phyloP scores from a whole-genome alignment of 2,113 vertebrate genomes.

The Ceyx cyanopectus region DNA sequence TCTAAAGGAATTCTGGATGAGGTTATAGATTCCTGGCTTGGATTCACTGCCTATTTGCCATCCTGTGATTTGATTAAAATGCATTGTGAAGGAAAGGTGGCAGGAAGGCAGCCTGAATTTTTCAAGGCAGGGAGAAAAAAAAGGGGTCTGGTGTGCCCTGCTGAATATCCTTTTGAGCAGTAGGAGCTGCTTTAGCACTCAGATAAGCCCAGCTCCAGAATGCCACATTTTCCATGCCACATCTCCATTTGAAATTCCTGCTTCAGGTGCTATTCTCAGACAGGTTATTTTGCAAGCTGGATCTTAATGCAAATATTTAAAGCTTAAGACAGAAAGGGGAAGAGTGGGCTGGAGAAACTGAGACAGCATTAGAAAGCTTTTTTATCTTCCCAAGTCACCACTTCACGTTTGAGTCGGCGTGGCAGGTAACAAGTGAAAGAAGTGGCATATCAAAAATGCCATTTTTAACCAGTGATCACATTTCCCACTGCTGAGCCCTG shows the following conservation, averaged over 20 bases:
- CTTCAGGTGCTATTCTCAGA: slow-evolving; percentile 1
- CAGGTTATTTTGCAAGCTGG: not conserved
- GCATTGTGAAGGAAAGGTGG: not conserved
- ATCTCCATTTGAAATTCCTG: slow-evolving; percentile 28
- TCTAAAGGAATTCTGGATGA: not conserved
- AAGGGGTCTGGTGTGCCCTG: not conserved
- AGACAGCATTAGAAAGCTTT: not conserved
- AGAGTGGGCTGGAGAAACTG: not conserved
- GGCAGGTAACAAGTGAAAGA: not conserved
- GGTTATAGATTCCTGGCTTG: slow-evolving; percentile 6
- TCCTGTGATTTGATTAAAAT: slow-evolving; percentile 34
- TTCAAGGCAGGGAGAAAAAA: not conserved
- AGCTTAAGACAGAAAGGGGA: not conserved
- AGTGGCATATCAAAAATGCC: not conserved
- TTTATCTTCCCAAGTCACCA: slow-evolving; percentile 1
- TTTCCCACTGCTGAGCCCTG: not conserved
- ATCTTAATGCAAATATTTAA: slow-evolving; percentile 36
- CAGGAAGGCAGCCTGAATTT: slow-evolving; percentile 18
- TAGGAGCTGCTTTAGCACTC: not conserved
- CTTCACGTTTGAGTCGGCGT: not conserved
- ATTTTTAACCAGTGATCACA: not conserved
- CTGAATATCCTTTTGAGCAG: not conserved
- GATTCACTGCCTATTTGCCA: not conserved
- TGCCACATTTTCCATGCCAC: not conserved
- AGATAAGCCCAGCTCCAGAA: slow-evolving; percentile 39